A percentile compares a stretch with the other conserved stretches of the same genome.
Evolutionary conservation across 64 coral and sea anemone species (phyloP).

Genomic region (Acropora yongei): DNA sequence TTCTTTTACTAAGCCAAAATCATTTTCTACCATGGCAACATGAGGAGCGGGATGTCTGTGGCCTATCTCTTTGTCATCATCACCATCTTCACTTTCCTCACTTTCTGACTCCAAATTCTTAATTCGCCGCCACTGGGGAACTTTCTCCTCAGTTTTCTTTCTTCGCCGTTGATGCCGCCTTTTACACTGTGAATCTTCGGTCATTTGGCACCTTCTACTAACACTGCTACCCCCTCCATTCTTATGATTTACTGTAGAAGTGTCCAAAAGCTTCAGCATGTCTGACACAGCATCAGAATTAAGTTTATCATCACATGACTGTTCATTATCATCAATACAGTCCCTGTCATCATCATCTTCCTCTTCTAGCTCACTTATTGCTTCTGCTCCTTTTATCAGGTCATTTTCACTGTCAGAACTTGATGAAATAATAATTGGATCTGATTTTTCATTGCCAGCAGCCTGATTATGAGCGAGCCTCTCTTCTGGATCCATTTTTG

Average conservation of each 20-base stretch:
- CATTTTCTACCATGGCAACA: no score
- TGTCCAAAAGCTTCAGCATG: conserved; percentile 69
- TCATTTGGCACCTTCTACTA: no score
- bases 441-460: background rate
- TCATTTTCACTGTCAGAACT: conserved; percentile 25
- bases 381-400: conserved; percentile 24
- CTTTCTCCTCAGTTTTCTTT: no score
- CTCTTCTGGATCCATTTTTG: background rate
- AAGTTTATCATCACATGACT: conserved; percentile 69
- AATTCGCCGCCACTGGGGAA: no score
- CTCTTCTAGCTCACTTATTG: conserved; percentile 44
- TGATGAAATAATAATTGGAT: background rate
- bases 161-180: no score
- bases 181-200: background rate
- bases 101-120: no score
- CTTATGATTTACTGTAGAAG: conserved; percentile 31
- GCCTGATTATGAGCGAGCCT: background rate
- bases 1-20: no score
- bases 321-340: conserved; percentile 79
- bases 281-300: conserved; percentile 76
- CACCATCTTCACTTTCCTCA: no score
- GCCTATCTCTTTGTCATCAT: no score
- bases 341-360: conserved; percentile 84
- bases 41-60: no score
- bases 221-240: background rate